Percentiles rank a stretch among this genome's conserved stretches.
These are phyloP conservation scores for Ryuthela nishihirai DNA, from an alignment of 2,888 invertebrate genomes.

Conservation along the genomic window DNA sequence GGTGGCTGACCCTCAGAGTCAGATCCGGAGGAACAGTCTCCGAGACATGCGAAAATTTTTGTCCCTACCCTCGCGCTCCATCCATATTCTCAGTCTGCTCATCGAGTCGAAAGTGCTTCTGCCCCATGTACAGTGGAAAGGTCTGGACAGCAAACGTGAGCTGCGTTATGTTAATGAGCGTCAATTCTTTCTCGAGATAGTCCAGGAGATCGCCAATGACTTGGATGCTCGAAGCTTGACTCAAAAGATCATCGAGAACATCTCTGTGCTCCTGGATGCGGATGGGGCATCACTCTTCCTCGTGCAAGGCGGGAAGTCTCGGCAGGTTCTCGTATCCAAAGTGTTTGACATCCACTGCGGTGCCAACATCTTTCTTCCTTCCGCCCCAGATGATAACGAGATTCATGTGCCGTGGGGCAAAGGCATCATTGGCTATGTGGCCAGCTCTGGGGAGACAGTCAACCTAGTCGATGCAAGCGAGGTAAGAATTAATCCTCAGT, in stretches of 20 bases:
- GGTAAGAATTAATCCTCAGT: constrained; percentile 51
- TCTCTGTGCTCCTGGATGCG: constrained; percentile 54
- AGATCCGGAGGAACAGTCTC: constrained; percentile 52
- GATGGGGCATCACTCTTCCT: constrained; percentile 56
- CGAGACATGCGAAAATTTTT: constrained; percentile 57
- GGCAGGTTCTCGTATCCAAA: constrained; percentile 55
- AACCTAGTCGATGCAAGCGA: constrained; percentile 54
- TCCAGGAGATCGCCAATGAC: constrained; percentile 57
- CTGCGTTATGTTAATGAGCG: constrained; percentile 51
- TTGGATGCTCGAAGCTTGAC: constrained; percentile 55
- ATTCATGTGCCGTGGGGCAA: constrained; percentile 56
- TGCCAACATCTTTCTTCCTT: constrained; percentile 52
- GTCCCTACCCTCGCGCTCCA: constrained; percentile 56
- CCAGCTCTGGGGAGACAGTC: constrained; percentile 55
- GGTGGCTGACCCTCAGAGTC: constrained; percentile 42
- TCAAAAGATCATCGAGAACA: constrained; percentile 55
- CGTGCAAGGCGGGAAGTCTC: constrained; percentile 53
- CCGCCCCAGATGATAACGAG: constrained; percentile 51
- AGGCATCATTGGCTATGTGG: constrained; percentile 56
- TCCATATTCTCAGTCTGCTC: constrained; percentile 55
- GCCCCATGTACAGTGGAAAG: constrained; percentile 54
- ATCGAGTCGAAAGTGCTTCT: constrained; percentile 56
- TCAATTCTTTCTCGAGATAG: constrained; percentile 56
- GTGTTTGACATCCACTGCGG: constrained; percentile 56
- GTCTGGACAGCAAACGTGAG: constrained; percentile 53